phyloP scores from a whole-genome alignment of 2,797 vertebrate species.

The Ceryle rudis region DNA sequence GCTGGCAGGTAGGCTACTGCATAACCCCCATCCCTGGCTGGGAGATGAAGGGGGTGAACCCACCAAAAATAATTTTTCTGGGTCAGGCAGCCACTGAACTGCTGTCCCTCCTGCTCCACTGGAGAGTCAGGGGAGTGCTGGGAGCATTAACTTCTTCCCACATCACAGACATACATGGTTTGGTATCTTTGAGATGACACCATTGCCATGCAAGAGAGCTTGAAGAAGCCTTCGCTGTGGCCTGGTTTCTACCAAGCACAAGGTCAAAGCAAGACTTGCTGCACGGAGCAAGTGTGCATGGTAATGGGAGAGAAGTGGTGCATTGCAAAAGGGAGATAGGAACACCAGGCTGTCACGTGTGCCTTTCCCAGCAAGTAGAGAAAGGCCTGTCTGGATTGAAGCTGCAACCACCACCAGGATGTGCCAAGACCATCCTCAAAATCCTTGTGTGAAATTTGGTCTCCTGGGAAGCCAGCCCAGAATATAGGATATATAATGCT shows the following conservation, averaged over 20 bases:
- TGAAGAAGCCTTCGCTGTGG: neutral
- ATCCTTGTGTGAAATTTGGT: neutral
- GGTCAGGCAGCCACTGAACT: neutral
- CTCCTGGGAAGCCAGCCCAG: neutral
- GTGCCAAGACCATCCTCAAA: neutral
- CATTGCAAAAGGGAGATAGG: neutral
- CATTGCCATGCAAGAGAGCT: accelerated
- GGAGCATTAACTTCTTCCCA: neutral
- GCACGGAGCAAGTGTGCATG: accelerated
- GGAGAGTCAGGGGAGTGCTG: neutral
- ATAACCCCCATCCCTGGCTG: neutral
- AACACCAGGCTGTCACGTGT: accelerated
- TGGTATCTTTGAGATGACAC: neutral
- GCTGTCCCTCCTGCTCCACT: neutral
- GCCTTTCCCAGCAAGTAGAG: neutral
- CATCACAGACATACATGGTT: neutral
- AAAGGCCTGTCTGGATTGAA: neutral
- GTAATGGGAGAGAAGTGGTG: neutral
- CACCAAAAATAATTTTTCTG: neutral
- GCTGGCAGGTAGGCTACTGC: neutral
- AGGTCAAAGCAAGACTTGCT: neutral
- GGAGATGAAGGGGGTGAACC: neutral
- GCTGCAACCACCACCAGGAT: neutral
- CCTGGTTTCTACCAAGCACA: neutral
- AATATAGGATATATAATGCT: neutral